Evolutionary conservation across 37 sponge, comb jelly and placozoan species (phyloP).

Genomic region (Ephydatia muelleri): DNA sequence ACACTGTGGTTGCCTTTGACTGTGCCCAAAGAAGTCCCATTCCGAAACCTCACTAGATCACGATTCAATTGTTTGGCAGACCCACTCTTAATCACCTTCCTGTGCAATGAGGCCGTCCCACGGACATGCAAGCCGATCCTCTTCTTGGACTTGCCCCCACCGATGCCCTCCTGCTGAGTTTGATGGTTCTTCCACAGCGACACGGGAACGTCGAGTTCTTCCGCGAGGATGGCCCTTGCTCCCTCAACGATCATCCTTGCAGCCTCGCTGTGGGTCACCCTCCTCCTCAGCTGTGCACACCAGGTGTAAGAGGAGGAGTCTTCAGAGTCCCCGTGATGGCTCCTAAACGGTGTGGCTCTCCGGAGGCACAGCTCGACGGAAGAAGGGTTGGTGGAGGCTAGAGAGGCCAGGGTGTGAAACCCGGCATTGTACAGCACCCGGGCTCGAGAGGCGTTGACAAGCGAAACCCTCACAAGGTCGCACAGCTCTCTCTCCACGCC

Average conservation of each 20-base stretch:
- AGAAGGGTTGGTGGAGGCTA: slow-evolving; percentile 81
- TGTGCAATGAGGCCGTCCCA: too few species aligned
- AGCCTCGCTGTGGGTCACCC: slow-evolving; percentile 79
- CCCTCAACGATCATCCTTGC: slow-evolving; percentile 76
- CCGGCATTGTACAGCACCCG: slow-evolving; percentile 94
- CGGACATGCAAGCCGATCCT: too few species aligned
- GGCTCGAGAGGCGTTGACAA: slow-evolving; percentile 88
- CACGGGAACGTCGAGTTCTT: slow-evolving; percentile 52
- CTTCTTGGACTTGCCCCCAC: too few species aligned
- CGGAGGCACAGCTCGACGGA: slow-evolving; percentile 73
- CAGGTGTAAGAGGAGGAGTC: slow-evolving; percentile 45
- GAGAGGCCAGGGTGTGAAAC: slow-evolving; percentile 73
- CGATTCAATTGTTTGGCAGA: too few species aligned
- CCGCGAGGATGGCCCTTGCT: slow-evolving; percentile 74
- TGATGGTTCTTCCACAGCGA: slow-evolving; percentile 40
- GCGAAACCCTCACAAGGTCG: slow-evolving; percentile 87
- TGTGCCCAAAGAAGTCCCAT: too few species aligned
- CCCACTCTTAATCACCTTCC: too few species aligned
- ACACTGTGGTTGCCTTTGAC: too few species aligned
- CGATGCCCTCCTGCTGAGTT: not conserved
- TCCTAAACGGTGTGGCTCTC: slow-evolving; percentile 86
- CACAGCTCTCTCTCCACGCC: slow-evolving; percentile 94
- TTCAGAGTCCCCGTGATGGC: slow-evolving; percentile 27
- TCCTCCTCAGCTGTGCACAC: slow-evolving; percentile 75
- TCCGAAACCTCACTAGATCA: too few species aligned